Evolutionary conservation across 2,797 vertebrate genomes (phyloP).

Genomic region (Carapus acus): DNA sequence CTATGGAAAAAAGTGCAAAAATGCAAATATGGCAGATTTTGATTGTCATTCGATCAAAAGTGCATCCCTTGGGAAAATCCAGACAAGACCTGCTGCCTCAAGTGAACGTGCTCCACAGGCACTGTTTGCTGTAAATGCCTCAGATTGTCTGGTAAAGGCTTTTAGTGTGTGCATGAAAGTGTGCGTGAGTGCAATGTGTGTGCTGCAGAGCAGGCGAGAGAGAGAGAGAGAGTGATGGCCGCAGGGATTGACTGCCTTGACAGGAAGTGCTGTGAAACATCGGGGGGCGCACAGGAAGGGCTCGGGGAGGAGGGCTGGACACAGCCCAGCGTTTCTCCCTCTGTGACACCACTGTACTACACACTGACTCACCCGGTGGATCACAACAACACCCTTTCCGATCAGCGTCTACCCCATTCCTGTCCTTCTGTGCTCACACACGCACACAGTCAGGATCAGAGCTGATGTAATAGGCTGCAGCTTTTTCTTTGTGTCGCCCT

Average conservation of each 20-base stretch:
- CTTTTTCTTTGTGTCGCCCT: slow-evolving; percentile 30
- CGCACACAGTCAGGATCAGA: slow-evolving; percentile 17
- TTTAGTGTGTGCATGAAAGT: too few relatives aligned
- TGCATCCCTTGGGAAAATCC: too few relatives aligned
- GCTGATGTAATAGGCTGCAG: slow-evolving; percentile 19
- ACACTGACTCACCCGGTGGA: slow-evolving; percentile 32
- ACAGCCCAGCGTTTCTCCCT: slow-evolving; percentile 41
- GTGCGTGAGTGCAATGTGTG: neutral
- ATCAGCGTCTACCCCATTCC: neutral
- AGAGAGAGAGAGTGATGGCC: slow-evolving; percentile 7
- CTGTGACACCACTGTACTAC: slow-evolving; percentile 13
- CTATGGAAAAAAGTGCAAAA: too few relatives aligned
- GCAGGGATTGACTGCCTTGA: slow-evolving; percentile 23
- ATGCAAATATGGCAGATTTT: too few relatives aligned
- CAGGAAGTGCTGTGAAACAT: slow-evolving; percentile 60
- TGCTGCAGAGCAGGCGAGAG: neutral
- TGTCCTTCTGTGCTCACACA: slow-evolving; percentile 1
- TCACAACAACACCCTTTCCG: slow-evolving; percentile 5
- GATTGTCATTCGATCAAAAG: too few relatives aligned
- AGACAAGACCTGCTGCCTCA: too few relatives aligned
- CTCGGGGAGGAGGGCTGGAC: neutral
- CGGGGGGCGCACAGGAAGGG: slow-evolving; percentile 53
- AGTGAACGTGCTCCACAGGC: too few relatives aligned
- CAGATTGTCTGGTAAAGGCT: too few relatives aligned
- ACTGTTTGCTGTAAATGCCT: too few relatives aligned